Evolutionary conservation across 2,888 invertebrate species (phyloP), one percentile per base, ranked within the genome.

Genomic region (Plebejus argus): DNA sequence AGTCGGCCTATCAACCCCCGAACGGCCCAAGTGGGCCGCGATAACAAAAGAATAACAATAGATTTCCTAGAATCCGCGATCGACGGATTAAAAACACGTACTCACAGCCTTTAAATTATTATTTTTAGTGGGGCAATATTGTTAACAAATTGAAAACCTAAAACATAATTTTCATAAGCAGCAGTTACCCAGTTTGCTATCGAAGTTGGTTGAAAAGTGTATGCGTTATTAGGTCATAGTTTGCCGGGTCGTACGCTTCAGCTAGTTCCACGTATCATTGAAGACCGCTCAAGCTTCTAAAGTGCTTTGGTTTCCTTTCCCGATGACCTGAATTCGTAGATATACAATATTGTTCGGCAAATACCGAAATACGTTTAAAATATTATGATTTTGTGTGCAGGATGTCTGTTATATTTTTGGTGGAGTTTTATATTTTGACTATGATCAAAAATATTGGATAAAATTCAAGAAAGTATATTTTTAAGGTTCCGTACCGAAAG

Each of bases 221-320:
- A 72, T 39, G 72, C 72, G 45, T 72, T 72, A 72, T 72, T 72
- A 72, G 72, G 72, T 72, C 72, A 45, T 72, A 39, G 20, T 20
- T 72, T 39, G 35, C 71, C 20, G 20, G 39, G 71, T 39, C 39
- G 45, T 39, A 23, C 39, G 71, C 71, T 71, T 20, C 72, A 23
- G 1, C 45, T 23, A 39, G 23, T 72, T 72, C 72, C 39, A 72
- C 72, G 72, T 72, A 72, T 39, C 72, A 45, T 72, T 39, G 72
- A 71, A 71, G 71, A 72, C 72, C 33, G 23, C 45, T 72, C 72
- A 45, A 39, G 45, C 72, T 45, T 23, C 72, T 72, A 20, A 72
- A 45, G 72, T 45, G 72, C 72, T 45, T 72, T 45, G 72, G 72
- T 72, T 72, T 72, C 72, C 72, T 72, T n/a, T 45, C 45, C 10